Base-by-base conservation (phyloP, 2,797 vertebrate species). In the Pempheris klunzingeri region DNA sequence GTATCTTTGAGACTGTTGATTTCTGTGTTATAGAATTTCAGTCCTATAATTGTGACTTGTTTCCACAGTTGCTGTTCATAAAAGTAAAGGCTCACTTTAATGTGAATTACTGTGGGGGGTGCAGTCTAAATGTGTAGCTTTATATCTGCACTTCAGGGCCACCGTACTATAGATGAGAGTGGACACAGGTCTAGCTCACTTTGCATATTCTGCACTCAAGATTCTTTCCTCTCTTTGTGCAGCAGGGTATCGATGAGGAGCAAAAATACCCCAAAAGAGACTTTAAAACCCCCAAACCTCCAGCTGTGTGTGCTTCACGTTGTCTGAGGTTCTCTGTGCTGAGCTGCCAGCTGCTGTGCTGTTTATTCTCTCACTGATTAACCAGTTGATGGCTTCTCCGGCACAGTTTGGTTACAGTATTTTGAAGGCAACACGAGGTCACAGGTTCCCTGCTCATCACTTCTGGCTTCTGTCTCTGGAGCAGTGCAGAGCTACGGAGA, bases 291-390 rank as follows among this genome's bases (percentile, higher is more conserved):
- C 13, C 17, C 15, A 41, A 44, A 39, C 5, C 20, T 49, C 15
- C 3, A 26, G 17, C 9, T n/a, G 49, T 63, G 62, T n/a, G 49
- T 63, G 62, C 36, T 39, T 32, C 13, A 38, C 57, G 20, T 4
- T 24, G 11, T 52, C 59, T 32, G 55, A 22, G 28, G 5, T 49
- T 41, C 4, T 8, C 22, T 36, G 26, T 36, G 69, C 55, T 30
- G 14, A 55, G 53, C n/a, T 36, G 4, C 28, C n/a, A 30, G 70
- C 30, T 52, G 22, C 65, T 43, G 15, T 50, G 26, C 5, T 64
- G n/a, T 66, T 54, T 71, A 74, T 74, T 63, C 73, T 75, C 59
- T 3, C 60, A 85, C 72, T 87, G 70, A 91, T 89, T 89, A 88
- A 87, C 79, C 71, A 82, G 83, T 59, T 61, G 22, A 63, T 47